Evolutionary conservation across 2,888 invertebrate genomes (phyloP).

Genomic region (Tricholauxania praeusta): DNA sequence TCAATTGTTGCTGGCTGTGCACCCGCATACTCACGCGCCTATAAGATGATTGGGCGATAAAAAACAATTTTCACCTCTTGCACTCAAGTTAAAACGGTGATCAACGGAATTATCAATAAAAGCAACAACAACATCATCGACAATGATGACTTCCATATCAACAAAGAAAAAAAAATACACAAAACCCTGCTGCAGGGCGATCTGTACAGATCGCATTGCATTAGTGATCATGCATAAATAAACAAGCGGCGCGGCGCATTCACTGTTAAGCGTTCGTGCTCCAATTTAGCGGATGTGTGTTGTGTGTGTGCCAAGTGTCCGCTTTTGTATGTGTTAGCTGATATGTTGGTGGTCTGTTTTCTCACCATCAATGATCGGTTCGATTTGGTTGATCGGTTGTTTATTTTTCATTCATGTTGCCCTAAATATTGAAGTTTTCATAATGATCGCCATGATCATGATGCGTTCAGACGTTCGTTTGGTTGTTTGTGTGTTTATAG

Average conservation of each 20-base stretch:
- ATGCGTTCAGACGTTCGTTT: background rate
- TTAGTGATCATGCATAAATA: slow-evolving; percentile 19
- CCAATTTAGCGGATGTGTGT: background rate
- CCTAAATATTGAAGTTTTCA: slow-evolving; percentile 61
- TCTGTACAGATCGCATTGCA: too few species aligned
- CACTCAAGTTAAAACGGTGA: too few species aligned
- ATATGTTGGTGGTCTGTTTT: slow-evolving; percentile 54
- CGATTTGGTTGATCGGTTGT: slow-evolving; percentile 44
- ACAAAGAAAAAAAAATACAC: too few species aligned
- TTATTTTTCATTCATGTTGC: slow-evolving; percentile 62
- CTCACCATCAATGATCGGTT: slow-evolving; percentile 38
- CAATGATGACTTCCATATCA: too few species aligned
- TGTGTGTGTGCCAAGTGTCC: background rate
- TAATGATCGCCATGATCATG: slow-evolving; percentile 43
- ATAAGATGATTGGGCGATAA: too few species aligned
- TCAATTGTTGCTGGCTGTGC: too few species aligned
- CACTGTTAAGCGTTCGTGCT: background rate
- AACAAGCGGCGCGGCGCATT: slow-evolving; percentile 18
- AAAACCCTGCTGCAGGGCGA: too few species aligned
- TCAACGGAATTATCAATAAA: too few species aligned
- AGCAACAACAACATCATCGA: too few species aligned
- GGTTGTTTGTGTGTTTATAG: background rate
- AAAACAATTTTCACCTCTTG: too few species aligned
- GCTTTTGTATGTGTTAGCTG: slow-evolving; percentile 52
- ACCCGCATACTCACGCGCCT: too few species aligned